Percentiles rank a stretch among this genome's conserved stretches.
Conservation (phyloP, 2,888 invertebrate genomes). For the Parnassius orleans region DNA sequence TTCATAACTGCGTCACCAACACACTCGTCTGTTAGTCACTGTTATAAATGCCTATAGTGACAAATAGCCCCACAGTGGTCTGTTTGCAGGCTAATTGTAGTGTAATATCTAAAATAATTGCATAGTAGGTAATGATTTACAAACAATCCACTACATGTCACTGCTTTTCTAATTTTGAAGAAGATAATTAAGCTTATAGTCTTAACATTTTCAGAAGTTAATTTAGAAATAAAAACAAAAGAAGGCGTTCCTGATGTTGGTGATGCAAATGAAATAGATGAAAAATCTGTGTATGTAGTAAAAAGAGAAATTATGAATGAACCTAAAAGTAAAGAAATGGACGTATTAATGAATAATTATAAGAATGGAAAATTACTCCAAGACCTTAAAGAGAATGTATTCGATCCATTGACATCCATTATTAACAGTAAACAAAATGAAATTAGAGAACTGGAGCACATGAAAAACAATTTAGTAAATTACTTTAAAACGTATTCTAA, state of each 20-base stretch:
- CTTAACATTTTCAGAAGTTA: constrained; percentile 12
- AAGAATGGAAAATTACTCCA: constrained; percentile 1
- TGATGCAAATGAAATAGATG: constrained; percentile 25
- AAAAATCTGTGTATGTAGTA: constrained; percentile 41
- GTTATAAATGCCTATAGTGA: too few species aligned
- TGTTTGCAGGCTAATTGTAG: too few species aligned
- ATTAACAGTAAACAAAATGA: constrained; percentile 52
- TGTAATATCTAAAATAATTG: too few species aligned
- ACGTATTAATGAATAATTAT: neutral
- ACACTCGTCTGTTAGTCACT: too few species aligned
- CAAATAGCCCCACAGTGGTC: too few species aligned
- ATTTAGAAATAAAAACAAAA: constrained; percentile 7
- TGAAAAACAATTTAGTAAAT: constrained; percentile 46
- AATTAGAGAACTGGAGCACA: constrained; percentile 43
- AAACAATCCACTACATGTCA: too few species aligned
- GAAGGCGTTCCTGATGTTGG: constrained; percentile 1
- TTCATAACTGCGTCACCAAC: too few species aligned
- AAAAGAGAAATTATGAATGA: constrained; percentile 46
- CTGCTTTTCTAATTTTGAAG: too few species aligned
- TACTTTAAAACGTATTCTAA: constrained; percentile 39
- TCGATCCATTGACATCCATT: constrained; percentile 46
- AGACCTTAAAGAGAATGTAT: constrained; percentile 32
- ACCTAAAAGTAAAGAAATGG: constrained; percentile 11
- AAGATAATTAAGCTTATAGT: too few species aligned
- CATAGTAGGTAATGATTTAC: too few species aligned